Evolutionary conservation across 2,888 invertebrate species (phyloP).

Genomic region (Drosophila meridionalis): DNA sequence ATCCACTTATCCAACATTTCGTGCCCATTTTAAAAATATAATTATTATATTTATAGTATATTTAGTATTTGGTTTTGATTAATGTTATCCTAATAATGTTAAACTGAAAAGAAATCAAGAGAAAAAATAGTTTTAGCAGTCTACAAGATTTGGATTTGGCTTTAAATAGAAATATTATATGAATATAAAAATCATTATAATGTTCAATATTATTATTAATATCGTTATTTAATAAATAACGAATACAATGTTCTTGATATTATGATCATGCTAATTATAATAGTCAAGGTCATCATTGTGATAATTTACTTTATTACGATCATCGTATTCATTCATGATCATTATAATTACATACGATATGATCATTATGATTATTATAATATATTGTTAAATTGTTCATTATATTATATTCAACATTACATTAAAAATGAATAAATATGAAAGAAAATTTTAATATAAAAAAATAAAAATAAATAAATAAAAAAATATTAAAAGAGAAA

Average conservation of each 20-base stretch:
- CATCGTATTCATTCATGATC: neutral
- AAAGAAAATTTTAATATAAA: too few species aligned
- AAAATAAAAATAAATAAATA: too few species aligned
- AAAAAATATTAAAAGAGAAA: too few species aligned
- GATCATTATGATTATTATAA: neutral
- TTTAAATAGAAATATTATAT: neutral
- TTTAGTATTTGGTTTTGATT: neutral
- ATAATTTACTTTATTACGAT: neutral
- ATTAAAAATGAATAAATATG: neutral
- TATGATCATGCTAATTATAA: neutral
- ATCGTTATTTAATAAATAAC: neutral
- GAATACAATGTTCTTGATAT: neutral
- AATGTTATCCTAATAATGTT: neutral
- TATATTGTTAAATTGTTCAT: neutral
- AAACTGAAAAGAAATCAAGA: conserved; percentile 33
- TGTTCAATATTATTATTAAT: neutral
- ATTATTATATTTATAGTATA: neutral
- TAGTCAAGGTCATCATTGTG: neutral
- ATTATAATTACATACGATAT: neutral
- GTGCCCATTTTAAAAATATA: conserved; percentile 19
- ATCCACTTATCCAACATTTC: conserved; percentile 9
- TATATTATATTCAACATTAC: neutral
- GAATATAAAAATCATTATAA: neutral
- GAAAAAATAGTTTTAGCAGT: neutral
- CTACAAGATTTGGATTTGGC: neutral